Percentiles rank a stretch among this genome's conserved stretches.
Conservation (phyloP, 1,140 invertebrate genomes). For the Pseudobourletiella spinata region DNA sequence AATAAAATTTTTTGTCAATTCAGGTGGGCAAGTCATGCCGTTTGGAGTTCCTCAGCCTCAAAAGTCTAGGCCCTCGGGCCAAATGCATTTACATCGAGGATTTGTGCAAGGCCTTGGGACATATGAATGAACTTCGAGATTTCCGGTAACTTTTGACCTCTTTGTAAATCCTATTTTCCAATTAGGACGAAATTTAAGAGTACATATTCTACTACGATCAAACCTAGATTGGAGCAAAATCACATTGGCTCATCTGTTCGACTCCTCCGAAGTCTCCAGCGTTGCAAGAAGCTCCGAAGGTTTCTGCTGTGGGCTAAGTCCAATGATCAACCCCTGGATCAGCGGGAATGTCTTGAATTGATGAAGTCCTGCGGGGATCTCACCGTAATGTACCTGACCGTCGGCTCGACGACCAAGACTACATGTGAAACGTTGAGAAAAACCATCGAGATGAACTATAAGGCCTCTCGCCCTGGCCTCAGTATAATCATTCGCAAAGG, state of each 20-base stretch:
- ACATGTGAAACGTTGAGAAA: conserved; percentile 7
- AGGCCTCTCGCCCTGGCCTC: not conserved
- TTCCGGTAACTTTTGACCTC: conserved; percentile 7
- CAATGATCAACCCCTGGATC: conserved; percentile 13
- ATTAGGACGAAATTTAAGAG: no score
- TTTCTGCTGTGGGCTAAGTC: conserved; percentile 13
- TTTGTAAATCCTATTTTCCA: no score
- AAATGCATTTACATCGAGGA: conserved; percentile 13
- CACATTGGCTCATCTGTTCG: conserved; percentile 6
- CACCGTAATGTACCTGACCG: conserved; percentile 6
- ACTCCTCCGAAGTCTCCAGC: not conserved
- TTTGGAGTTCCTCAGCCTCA: conserved; percentile 1
- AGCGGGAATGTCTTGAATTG: not conserved
- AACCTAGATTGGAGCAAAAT: conserved; percentile 17
- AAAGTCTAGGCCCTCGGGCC: conserved; percentile 1
- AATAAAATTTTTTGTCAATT: no score
- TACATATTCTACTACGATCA: no score
- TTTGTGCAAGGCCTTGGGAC: not conserved
- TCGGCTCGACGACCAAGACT: conserved; percentile 7
- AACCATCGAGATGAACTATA: conserved; percentile 7
- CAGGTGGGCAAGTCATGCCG: not conserved
- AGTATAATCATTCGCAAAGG: conserved; percentile 9
- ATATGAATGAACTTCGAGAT: not conserved
- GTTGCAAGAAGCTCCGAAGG: conserved; percentile 4
- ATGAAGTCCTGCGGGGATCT: conserved; percentile 10